phyloP scores from a whole-genome alignment of 2,113 vertebrate genomes.

The Plotosus lineatus region DNA sequence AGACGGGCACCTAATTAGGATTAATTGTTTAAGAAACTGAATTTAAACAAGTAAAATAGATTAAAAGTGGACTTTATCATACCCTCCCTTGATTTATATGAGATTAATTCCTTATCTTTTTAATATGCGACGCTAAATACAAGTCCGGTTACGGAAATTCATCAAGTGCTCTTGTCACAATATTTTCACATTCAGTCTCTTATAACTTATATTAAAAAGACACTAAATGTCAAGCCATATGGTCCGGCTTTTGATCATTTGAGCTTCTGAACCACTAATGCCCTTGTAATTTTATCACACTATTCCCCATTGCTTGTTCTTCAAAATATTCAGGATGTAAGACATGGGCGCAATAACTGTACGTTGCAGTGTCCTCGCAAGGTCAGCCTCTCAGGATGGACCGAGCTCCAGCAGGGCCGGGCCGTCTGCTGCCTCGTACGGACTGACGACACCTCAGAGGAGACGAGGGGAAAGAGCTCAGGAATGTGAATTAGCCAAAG shows the following conservation, averaged over 20 bases:
- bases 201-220: not conserved
- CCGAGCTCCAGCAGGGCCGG: not conserved
- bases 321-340: constrained; percentile 2
- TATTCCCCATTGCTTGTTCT: not conserved
- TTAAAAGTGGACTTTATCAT: too few relatives aligned
- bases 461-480: not conserved
- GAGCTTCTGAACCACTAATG: not conserved
- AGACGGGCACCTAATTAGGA: too few relatives aligned
- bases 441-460: constrained; percentile 14
- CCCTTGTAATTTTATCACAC: constrained; percentile 44
- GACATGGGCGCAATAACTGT: not conserved
- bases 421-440: constrained; percentile 6
- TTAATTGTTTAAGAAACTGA: too few relatives aligned
- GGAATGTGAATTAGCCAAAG: constrained; percentile 29
- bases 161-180: not conserved
- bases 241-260: not conserved
- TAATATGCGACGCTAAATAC: not conserved
- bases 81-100: too few relatives aligned
- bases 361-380: not conserved
- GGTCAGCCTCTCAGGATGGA: constrained; percentile 23
- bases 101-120: not conserved
- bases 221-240: too few relatives aligned
- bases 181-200: not conserved
- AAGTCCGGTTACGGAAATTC: not conserved
- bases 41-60: too few relatives aligned